These are phyloP conservation scores for Idris sp. DNA, from an alignment of 1,140 invertebrate species.

Conservation along the genomic window DNA sequence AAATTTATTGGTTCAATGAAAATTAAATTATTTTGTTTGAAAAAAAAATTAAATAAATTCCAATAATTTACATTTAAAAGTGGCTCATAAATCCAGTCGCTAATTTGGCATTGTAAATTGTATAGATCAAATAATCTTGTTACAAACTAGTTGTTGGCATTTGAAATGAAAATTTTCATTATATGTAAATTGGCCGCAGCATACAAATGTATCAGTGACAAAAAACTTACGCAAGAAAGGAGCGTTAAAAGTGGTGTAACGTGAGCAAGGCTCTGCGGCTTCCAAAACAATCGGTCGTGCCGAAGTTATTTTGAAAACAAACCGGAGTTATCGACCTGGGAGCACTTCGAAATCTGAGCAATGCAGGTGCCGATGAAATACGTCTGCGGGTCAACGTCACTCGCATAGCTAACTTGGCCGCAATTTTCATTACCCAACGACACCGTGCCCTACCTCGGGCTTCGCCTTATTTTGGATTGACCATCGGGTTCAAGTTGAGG, in stretches of 20 bases:
- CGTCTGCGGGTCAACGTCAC: conserved; percentile 52
- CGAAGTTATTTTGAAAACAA: conserved; percentile 53
- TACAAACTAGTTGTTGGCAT: too few relatives aligned
- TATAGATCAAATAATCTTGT: too few relatives aligned
- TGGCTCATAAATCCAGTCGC: too few relatives aligned
- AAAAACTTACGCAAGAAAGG: conserved; percentile 24
- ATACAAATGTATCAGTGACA: too few relatives aligned
- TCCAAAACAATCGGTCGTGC: conserved; percentile 25
- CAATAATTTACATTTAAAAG: too few relatives aligned
- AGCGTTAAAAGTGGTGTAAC: conserved; percentile 23
- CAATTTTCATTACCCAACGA: conserved; percentile 32
- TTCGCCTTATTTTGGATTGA: conserved; percentile 44
- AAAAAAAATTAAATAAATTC: too few relatives aligned
- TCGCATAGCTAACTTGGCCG: conserved; percentile 43
- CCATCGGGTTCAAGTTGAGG: conserved; percentile 67
- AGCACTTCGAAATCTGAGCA: conserved; percentile 56
- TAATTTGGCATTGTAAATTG: too few relatives aligned
- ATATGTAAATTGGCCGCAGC: too few relatives aligned
- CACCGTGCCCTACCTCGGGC: conserved; percentile 35
- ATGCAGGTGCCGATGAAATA: conserved; percentile 53
- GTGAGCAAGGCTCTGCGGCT: conserved; percentile 10
- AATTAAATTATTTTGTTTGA: too few relatives aligned
- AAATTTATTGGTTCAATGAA: too few relatives aligned
- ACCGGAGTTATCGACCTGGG: conserved; percentile 52
- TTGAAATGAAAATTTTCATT: too few relatives aligned